Percentiles rank a stretch among this genome's conserved stretches.
Conservation (phyloP, 2,113 vertebrate genomes). For the Eurystomus gularis region DNA sequence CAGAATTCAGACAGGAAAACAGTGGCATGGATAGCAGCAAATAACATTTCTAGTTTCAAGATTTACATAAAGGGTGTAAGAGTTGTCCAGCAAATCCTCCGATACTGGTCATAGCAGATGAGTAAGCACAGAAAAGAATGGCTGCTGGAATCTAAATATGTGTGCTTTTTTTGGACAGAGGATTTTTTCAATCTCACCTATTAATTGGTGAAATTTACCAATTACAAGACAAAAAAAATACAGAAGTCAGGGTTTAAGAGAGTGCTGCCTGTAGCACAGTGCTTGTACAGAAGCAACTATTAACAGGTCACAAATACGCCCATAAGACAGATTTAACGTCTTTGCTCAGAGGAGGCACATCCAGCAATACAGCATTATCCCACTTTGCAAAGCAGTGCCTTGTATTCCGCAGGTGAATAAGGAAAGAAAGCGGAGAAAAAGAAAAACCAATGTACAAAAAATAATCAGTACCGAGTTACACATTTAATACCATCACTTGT, state of each 20-base stretch:
- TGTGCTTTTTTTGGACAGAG: not conserved
- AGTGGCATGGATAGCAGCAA: not conserved
- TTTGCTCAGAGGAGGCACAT: not conserved
- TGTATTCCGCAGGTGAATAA: not conserved
- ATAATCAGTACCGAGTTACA: not conserved
- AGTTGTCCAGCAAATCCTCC: not conserved
- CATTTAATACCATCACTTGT: not conserved
- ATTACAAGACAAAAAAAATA: not conserved
- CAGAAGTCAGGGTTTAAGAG: not conserved
- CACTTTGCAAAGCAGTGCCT: not conserved
- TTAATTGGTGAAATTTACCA: not conserved
- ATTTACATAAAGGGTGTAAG: not conserved
- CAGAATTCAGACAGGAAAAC: not conserved
- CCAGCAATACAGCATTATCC: not conserved
- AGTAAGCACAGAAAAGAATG: not conserved
- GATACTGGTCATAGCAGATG: not conserved
- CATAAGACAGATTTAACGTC: not conserved
- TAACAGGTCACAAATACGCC: not conserved
- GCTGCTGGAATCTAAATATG: not conserved
- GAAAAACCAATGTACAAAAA: not conserved
- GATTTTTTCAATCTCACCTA: not conserved
- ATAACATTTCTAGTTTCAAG: not conserved
- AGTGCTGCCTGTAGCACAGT: not conserved
- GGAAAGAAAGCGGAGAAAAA: not conserved
- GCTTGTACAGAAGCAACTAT: not conserved